These are phyloP conservation scores for Stigmatopora argus DNA, from an alignment of 2,113 vertebrate species.

Conservation along the genomic window DNA sequence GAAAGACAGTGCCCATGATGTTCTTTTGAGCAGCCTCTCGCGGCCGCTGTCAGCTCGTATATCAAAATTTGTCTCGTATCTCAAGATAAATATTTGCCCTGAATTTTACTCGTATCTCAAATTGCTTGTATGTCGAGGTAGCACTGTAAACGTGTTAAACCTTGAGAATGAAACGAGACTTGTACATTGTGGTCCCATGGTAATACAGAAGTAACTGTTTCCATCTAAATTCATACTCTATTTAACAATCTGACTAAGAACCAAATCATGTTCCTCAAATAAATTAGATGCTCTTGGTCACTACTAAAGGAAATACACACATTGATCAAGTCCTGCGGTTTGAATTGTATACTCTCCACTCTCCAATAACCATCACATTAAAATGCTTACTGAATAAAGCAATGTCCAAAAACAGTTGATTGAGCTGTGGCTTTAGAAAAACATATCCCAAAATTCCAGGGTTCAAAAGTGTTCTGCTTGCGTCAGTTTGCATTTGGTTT, in stretches of 20 bases:
- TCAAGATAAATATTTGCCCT: too few species aligned
- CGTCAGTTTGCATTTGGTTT: conserved; percentile 7
- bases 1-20: too few species aligned
- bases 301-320: background rate
- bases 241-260: background rate
- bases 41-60: too few species aligned
- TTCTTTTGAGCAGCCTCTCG: too few species aligned
- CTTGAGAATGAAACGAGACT: background rate
- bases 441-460: conserved; percentile 4
- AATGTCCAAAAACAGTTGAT: conserved; percentile 25
- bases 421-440: conserved; percentile 17
- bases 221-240: background rate
- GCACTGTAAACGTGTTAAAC: too few species aligned
- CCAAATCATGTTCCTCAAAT: background rate
- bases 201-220: background rate
- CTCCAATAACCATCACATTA: conserved; percentile 39
- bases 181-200: background rate
- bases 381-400: conserved; percentile 37
- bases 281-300: background rate
- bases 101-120: too few species aligned
- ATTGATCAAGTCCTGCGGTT: too few species aligned
- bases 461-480: background rate
- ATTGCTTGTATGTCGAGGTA: too few species aligned
- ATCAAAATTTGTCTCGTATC: too few species aligned
- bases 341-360: conserved; percentile 16